Evolutionary conservation across 2,113 vertebrate genomes (phyloP).

Genomic region (Protomyctophum bolini): DNA sequence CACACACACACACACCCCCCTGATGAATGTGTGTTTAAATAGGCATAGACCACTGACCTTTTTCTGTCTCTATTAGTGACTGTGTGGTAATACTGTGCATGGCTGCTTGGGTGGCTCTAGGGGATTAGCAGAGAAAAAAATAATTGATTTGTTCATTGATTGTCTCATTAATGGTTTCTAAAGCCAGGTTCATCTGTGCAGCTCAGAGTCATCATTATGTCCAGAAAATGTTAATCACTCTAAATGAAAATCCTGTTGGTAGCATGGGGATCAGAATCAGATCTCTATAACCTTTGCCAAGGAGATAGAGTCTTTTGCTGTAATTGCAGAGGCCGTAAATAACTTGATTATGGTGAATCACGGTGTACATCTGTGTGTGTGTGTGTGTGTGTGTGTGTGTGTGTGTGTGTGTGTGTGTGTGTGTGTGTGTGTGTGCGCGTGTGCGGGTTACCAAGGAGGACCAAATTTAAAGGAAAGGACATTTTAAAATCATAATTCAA

Average conservation of each 20-base stretch:
- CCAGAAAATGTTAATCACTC: constrained; percentile 40
- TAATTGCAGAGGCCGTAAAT: not conserved
- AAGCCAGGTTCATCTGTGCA: constrained; percentile 45
- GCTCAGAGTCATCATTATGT: constrained; percentile 44
- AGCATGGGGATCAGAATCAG: constrained; percentile 22
- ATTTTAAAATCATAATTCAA: no score
- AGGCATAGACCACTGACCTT: no score
- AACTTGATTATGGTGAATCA: not conserved
- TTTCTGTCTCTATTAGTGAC: no score
- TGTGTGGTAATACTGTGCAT: constrained; percentile 13
- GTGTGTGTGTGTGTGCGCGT: not conserved
- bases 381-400: no score
- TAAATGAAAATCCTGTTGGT: constrained; percentile 30
- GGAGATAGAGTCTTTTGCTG: constrained; percentile 9
- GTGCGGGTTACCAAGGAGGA: no score
- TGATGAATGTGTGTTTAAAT: no score
- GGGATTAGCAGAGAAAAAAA: constrained; percentile 39
- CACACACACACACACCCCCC: no score
- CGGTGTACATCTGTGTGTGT: no score
- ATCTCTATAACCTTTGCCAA: constrained; percentile 20
- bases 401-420: no score
- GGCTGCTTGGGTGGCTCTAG: constrained; percentile 7
- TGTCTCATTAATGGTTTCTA: constrained; percentile 55
- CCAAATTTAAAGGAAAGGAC: no score
- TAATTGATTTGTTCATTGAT: constrained; percentile 38